Conservation (phyloP, 1,140 invertebrate species). For the Calliphora vicina region DNA sequence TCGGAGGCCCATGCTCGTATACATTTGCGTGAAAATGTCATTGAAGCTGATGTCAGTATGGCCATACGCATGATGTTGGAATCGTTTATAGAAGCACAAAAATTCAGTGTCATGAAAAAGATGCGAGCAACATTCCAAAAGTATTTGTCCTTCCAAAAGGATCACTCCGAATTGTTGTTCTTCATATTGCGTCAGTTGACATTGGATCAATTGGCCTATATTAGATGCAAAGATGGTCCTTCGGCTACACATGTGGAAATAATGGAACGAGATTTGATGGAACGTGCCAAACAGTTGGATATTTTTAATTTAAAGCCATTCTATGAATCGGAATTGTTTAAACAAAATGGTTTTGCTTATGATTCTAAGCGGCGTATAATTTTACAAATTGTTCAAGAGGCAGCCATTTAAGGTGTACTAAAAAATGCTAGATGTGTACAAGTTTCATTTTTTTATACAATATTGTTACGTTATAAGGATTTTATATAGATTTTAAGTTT, state of each 20-base stretch:
- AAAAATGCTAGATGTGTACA: neutral
- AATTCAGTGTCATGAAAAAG: constrained; percentile 95
- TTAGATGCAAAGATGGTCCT: constrained; percentile 80
- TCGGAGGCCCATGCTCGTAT: constrained; percentile 96
- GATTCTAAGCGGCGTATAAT: constrained; percentile 86
- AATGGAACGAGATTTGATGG: constrained; percentile 88
- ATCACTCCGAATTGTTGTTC: constrained; percentile 95
- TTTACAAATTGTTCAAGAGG: constrained; percentile 77
- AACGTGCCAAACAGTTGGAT: constrained; percentile 92
- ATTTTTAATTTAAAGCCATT: constrained; percentile 90
- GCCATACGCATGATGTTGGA: constrained; percentile 97
- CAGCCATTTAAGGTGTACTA: constrained; percentile 45
- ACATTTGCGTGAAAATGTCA: constrained; percentile 91
- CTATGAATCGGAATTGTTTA: constrained; percentile 92
- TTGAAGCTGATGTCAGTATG: constrained; percentile 96
- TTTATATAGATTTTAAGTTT: constrained; percentile 28
- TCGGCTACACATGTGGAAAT: constrained; percentile 84
- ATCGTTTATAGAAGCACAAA: constrained; percentile 98
- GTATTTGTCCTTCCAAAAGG: constrained; percentile 92
- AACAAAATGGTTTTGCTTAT: constrained; percentile 87
- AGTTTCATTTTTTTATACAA: neutral
- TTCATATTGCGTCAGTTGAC: constrained; percentile 95
- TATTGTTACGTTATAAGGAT: constrained; percentile 2
- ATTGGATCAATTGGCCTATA: constrained; percentile 88
- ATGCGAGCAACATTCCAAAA: constrained; percentile 96